A percentile compares a stretch with the other conserved stretches of the same genome.
These are phyloP conservation scores for Conger conger DNA, from an alignment of 2,113 vertebrate genomes.

Conservation along the genomic window DNA sequence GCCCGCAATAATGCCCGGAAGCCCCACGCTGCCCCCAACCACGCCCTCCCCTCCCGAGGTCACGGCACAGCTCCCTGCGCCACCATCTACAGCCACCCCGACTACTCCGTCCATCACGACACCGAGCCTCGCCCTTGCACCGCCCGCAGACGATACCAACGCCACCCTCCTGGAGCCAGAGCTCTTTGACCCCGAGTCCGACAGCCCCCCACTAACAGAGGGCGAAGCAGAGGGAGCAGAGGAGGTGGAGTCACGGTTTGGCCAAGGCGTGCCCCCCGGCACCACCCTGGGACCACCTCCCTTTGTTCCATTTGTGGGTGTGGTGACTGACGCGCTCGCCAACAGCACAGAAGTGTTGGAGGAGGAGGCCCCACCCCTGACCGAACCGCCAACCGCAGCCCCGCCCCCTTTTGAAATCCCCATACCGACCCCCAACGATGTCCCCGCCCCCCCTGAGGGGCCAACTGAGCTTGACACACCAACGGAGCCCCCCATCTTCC, in stretches of 20 bases:
- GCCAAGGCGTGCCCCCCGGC: not conserved
- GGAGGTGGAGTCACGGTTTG: constrained; percentile 15
- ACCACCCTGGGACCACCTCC: constrained; percentile 14
- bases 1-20: not conserved
- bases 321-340: constrained; percentile 42
- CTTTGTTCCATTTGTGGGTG: constrained; percentile 9
- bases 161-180: constrained; percentile 30
- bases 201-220: constrained; percentile 12
- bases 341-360: constrained; percentile 39
- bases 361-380: constrained; percentile 35
- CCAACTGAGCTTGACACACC: constrained; percentile 44
- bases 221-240: not conserved
- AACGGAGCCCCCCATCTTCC: constrained; percentile 45
- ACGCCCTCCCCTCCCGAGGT: constrained; percentile 31
- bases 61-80: constrained; percentile 33
- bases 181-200: not conserved
- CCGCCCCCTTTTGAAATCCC: constrained; percentile 29
- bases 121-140: constrained; percentile 18
- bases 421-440: constrained; percentile 15
- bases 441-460: constrained; percentile 50
- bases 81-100: constrained; percentile 22
- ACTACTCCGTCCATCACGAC: constrained; percentile 33
- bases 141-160: constrained; percentile 24
- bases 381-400: constrained; percentile 38
- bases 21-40: constrained; percentile 11